Base-by-base conservation (phyloP, 2,888 invertebrate genomes). In the Scrobipalpa atriplicella region DNA sequence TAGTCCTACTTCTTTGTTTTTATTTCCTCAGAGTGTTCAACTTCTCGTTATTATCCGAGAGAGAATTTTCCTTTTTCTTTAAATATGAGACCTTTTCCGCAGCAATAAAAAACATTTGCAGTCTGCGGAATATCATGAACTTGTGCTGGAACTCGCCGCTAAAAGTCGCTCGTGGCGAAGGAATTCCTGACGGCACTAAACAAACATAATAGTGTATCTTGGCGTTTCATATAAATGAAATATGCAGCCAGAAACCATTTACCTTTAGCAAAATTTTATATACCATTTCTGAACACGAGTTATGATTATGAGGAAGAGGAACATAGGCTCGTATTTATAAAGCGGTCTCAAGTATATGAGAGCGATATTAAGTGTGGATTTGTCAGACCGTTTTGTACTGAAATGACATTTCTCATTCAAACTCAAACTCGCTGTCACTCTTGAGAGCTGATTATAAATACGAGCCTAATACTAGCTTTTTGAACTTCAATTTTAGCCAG, bases 61-160 rank as follows among this genome's bases (percentile, higher is more conserved):
- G 10, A 54, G 7, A 54, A 54, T 54, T 54, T 54, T 54, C 54
- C 54, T 54, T 21, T 18, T 21, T 11, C 2, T 54, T 54, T 47
- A 47, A 16, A 47, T 47, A 47, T 18, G 18, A 54, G 54, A 19
- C 21, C 19, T 8, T 54, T 54, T 54, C 54, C 54, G 54, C 54
- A 54, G 54, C 54, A 54, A 54, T 54, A 54, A 54, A 54, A 54
- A 21, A 5, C 18, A 18, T 19, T 54, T 54, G 54, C 54, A 54
- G n/a, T 47, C 47, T 47, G 47, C 47, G 16, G 47, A 16, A 47
- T 47, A 47, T 47, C 47, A 47, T 10, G 47, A 47, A 47, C 47
- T 47, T 47, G n/a, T 47, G 47, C 47, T 16, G 47, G 47, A 47
- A 47, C n/a, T 47, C 47, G 47, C 47, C n/a, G 47, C 47, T 47